These are phyloP conservation scores for Antidorcas marsupialis DNA, from an alignment of 2,113 vertebrate genomes.

Conservation along the genomic window DNA sequence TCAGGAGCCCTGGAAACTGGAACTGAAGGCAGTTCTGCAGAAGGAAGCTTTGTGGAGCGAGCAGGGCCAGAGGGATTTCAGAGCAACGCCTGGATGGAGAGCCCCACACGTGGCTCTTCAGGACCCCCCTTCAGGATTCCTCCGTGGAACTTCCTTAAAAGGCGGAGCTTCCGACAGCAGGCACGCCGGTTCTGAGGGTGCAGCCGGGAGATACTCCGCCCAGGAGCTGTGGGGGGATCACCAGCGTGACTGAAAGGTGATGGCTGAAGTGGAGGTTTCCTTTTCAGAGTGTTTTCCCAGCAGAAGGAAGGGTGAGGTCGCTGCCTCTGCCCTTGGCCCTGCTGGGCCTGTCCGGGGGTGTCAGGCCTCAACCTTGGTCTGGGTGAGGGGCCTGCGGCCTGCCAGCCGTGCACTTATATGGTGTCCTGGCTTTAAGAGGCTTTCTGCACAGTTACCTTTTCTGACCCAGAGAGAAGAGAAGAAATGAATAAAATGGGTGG, in stretches of 20 bases:
- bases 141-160: neutral
- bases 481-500: neutral
- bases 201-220: neutral
- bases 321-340: neutral
- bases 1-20: neutral
- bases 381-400: neutral
- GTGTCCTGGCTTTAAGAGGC: neutral
- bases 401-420: too few species aligned
- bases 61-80: neutral
- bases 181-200: neutral
- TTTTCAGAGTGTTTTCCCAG: neutral
- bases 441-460: neutral
- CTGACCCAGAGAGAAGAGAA: neutral
- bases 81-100: neutral
- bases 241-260: neutral
- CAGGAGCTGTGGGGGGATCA: neutral
- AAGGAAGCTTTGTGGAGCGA: neutral
- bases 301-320: neutral
- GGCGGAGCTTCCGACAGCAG: neutral
- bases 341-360: neutral
- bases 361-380: neutral
- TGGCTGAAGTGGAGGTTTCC: neutral
- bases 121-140: neutral
- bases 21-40: neutral
- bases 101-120: neutral